Conservation (phyloP, 2,888 invertebrate species). For the Epirrhoe alternata region DNA sequence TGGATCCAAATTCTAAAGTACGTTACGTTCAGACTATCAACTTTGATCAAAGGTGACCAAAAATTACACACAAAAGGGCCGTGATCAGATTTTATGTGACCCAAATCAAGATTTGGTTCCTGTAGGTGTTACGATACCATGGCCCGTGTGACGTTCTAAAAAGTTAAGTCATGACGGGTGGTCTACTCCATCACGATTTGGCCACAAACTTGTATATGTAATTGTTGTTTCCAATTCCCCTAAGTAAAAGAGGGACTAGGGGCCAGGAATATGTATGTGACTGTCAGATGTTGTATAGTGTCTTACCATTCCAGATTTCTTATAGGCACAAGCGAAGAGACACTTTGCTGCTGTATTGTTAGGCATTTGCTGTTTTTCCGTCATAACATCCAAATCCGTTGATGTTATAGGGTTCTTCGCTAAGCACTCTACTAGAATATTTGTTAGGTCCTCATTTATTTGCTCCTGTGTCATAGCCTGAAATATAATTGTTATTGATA, state of each 20-base stretch:
- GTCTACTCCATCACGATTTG: no score
- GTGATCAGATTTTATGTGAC: no score
- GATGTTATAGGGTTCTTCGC: slow-evolving; percentile 51
- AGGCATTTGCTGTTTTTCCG: slow-evolving; percentile 56
- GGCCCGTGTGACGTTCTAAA: no score
- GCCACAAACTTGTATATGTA: no score
- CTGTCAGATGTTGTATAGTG: not conserved
- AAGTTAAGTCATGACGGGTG: no score
- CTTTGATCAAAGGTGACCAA: not conserved
- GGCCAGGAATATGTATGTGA: no score
- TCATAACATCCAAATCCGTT: slow-evolving; percentile 56
- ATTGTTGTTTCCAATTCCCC: no score
- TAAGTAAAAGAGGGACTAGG: no score
- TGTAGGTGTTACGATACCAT: no score
- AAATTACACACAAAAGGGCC: no score
- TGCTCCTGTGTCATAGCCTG: slow-evolving; percentile 48
- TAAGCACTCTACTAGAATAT: slow-evolving; percentile 58
- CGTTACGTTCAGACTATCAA: not conserved
- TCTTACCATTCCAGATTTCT: slow-evolving; percentile 75
- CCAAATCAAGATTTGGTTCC: no score
- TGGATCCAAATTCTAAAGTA: slow-evolving; percentile 8
- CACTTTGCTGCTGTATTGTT: slow-evolving; percentile 67
- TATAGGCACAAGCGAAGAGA: slow-evolving; percentile 77
- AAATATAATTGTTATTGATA: not conserved
- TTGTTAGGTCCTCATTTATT: slow-evolving; percentile 57